Percentiles rank a stretch among this genome's conserved stretches.
phyloP scores from a whole-genome alignment of 2,888 invertebrate species.

The Baronia brevicornis region DNA sequence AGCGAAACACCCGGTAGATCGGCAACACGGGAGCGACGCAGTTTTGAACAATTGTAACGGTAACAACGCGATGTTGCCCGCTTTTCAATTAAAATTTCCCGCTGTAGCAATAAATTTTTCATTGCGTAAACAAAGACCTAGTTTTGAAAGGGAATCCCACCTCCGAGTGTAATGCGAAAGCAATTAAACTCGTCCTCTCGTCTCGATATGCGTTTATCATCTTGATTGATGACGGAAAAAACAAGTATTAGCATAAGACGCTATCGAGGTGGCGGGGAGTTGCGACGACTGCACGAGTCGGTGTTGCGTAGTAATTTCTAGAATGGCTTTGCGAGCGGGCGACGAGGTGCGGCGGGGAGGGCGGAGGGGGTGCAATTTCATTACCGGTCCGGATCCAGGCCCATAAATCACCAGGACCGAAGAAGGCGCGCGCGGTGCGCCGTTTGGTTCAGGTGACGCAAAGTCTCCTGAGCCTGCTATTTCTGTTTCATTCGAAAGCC shows the following conservation, averaged over 20 bases:
- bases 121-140: constrained; percentile 45
- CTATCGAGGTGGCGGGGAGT: constrained; percentile 31
- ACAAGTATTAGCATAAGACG: constrained; percentile 51
- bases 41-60: constrained; percentile 21
- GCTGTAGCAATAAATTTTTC: constrained; percentile 60
- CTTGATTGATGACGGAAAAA: constrained; percentile 48
- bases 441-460: constrained; percentile 76
- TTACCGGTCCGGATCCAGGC: constrained; percentile 74
- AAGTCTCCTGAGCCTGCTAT: constrained; percentile 63
- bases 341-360: constrained; percentile 41
- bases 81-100: constrained; percentile 57
- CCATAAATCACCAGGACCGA: constrained; percentile 76
- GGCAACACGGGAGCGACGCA: constrained; percentile 20
- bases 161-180: constrained; percentile 30
- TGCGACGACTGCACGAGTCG: constrained; percentile 51
- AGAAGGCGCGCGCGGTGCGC: constrained; percentile 63
- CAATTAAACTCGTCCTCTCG: constrained; percentile 31
- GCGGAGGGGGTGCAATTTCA: constrained; percentile 73
- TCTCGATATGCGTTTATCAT: constrained; percentile 21
- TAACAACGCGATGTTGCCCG: constrained; percentile 17
- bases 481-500: constrained; percentile 58
- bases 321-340: constrained; percentile 56
- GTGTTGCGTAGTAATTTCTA: constrained; percentile 73
- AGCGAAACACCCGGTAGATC: constrained; percentile 21
- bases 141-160: constrained; percentile 33